phyloP scores from a whole-genome alignment of 2,888 invertebrate species.

The Leptothorax acervorum region DNA sequence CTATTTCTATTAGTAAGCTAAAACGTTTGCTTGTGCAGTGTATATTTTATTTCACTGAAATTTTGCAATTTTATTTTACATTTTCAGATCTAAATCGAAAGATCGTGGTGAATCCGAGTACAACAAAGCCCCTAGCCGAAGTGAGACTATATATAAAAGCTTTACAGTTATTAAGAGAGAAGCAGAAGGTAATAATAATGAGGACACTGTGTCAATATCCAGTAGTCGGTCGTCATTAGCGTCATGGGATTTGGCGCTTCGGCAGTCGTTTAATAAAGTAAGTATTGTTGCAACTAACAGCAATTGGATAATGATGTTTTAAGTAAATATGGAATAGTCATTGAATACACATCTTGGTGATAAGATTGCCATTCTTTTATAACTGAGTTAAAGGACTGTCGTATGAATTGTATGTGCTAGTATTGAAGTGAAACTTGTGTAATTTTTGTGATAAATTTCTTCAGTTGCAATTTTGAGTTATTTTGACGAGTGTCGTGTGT shows the following conservation, averaged over 20 bases:
- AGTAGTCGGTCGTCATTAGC: constrained; percentile 89
- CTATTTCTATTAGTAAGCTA: background rate
- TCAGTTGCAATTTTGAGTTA: background rate
- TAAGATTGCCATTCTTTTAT: constrained; percentile 4
- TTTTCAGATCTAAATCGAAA: constrained; percentile 84
- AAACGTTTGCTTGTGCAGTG: background rate
- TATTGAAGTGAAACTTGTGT: constrained; percentile 3
- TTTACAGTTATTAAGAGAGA: constrained; percentile 84
- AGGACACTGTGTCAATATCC: constrained; percentile 86
- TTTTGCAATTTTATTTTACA: constrained; percentile 4
- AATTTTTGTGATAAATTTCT: constrained; percentile 1
- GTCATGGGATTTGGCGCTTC: constrained; percentile 87
- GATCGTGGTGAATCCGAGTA: constrained; percentile 87
- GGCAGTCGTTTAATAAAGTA: constrained; percentile 86
- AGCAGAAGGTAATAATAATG: constrained; percentile 83
- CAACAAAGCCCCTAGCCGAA: constrained; percentile 83
- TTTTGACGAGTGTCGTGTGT: constrained; percentile 42
- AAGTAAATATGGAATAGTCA: background rate
- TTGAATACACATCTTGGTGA: background rate
- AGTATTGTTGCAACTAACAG: constrained; percentile 68
- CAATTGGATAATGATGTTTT: background rate
- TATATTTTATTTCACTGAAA: constrained; percentile 21
- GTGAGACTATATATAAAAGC: constrained; percentile 84
- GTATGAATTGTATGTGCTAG: constrained; percentile 15
- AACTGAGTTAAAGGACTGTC: background rate